phyloP scores from a whole-genome alignment of 2,888 invertebrate genomes.

The Heliconius ethilla region DNA sequence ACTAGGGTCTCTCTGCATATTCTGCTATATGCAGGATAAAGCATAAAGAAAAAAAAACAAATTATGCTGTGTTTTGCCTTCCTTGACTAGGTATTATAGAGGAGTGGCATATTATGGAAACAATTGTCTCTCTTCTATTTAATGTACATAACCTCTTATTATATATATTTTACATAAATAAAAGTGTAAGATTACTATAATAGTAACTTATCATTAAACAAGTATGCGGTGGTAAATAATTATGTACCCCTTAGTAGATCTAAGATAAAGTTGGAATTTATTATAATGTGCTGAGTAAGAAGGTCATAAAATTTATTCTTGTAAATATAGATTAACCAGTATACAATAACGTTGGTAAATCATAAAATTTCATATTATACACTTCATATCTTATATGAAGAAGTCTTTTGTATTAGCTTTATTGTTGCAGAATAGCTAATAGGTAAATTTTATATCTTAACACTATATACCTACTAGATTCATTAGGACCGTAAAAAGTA shows the following conservation, averaged over 20 bases:
- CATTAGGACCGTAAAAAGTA: no score
- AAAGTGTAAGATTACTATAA: neutral
- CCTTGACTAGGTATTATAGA: neutral
- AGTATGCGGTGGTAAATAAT: neutral
- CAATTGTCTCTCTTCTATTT: neutral
- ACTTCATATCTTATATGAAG: no score
- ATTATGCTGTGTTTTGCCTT: neutral
- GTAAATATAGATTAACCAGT: conserved; percentile 10
- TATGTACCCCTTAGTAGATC: neutral
- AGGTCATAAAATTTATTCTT: conserved; percentile 1
- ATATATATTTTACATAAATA: neutral
- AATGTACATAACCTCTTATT: neutral
- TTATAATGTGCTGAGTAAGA: neutral
- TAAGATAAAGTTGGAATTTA: conserved; percentile 11
- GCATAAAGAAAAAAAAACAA: neutral
- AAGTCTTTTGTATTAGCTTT: neutral
- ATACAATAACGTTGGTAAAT: neutral
- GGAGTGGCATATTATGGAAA: neutral
- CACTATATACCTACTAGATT: no score
- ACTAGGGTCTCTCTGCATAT: neutral
- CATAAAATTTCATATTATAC: neutral
- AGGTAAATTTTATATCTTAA: no score
- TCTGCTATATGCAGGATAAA: neutral
- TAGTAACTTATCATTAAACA: neutral
- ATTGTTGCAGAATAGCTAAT: no score